Evolutionary conservation across 2,888 invertebrate species (phyloP).

Genomic region (Apantesis nais): DNA sequence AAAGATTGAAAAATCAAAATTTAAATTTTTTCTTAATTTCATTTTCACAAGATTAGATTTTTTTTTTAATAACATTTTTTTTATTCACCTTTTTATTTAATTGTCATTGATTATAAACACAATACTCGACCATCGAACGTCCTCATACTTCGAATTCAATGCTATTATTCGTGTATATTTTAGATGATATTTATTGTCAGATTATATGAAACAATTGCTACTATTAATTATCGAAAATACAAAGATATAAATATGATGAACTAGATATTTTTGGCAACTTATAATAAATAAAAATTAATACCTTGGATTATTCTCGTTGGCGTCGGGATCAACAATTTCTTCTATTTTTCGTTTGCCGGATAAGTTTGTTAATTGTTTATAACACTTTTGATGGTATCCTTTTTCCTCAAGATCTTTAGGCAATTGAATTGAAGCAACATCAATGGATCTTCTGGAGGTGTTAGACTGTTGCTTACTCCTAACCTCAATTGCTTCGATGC

Average conservation of each 20-base stretch:
- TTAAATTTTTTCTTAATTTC: too few species aligned
- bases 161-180: conserved; percentile 14
- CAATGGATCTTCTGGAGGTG: conserved; percentile 10
- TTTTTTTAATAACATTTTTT: too few species aligned
- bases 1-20: too few species aligned
- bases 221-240: conserved; percentile 2
- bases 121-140: too few species aligned
- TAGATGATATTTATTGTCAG: conserved; percentile 12
- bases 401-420: conserved; percentile 13
- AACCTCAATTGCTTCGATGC: conserved; percentile 7
- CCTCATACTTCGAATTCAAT: too few species aligned
- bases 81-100: too few species aligned
- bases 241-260: conserved; percentile 14
- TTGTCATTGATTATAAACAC: too few species aligned
- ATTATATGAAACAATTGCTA: conserved; percentile 12
- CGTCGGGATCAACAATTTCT: conserved; percentile 12
- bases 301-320: conserved; percentile 13
- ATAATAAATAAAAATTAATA: conserved; percentile 9
- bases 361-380: conserved; percentile 14
- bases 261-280: conserved; percentile 11
- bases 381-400: conserved; percentile 15
- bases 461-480: conserved; percentile 9
- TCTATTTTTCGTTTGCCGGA: conserved; percentile 14
- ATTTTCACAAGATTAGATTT: too few species aligned
- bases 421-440: conserved; percentile 13